phyloP scores from a whole-genome alignment of 1,140 invertebrate genomes.

The Bombus superbus region DNA sequence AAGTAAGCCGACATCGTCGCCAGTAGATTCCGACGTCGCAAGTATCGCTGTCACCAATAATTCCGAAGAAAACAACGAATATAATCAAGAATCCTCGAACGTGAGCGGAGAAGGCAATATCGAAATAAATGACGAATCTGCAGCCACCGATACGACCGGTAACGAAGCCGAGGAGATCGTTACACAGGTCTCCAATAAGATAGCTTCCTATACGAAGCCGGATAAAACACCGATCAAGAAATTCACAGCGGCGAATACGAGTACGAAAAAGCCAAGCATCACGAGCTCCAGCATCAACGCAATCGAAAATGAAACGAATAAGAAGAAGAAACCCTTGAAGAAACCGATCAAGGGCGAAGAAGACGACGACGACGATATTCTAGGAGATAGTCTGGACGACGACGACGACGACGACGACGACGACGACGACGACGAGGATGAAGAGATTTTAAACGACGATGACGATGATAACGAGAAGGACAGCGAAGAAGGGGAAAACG shows the following conservation, averaged over 20 bases:
- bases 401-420: conserved; percentile 67
- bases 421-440: conserved; percentile 62
- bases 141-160: background rate
- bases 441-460: conserved; percentile 52
- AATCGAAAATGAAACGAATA: conserved; percentile 65
- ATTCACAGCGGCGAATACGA: conserved; percentile 39
- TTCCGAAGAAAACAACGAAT: background rate
- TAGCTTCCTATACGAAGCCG: conserved; percentile 42
- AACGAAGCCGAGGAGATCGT: conserved; percentile 49
- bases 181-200: conserved; percentile 58
- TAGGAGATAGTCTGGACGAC: conserved; percentile 53
- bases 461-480: conserved; percentile 64
- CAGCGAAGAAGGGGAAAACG: conserved; percentile 48
- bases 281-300: conserved; percentile 71
- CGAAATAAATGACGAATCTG: background rate
- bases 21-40: background rate
- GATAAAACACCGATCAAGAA: conserved; percentile 55
- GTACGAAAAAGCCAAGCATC: conserved; percentile 68
- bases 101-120: background rate
- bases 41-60: background rate
- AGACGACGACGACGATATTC: conserved; percentile 70
- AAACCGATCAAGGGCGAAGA: conserved; percentile 64
- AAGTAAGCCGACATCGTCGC: conserved; percentile 52
- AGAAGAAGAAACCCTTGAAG: conserved; percentile 61
- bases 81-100: conserved; percentile 17